phyloP scores from a whole-genome alignment of 2,888 invertebrate genomes.

The Hemistola chrysoprasaria region DNA sequence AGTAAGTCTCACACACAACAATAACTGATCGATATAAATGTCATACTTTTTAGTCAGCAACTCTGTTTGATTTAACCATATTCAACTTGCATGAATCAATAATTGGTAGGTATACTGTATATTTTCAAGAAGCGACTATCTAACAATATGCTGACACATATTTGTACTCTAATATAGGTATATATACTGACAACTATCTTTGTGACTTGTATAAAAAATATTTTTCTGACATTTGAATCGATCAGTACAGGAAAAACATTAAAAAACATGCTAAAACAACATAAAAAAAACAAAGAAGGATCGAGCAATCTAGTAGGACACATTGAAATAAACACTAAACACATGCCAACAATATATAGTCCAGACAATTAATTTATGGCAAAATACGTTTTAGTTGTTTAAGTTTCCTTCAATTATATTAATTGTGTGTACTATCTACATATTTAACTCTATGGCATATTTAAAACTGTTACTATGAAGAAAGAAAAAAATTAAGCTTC shows the following conservation, averaged over 20 bases:
- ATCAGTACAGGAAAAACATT: slow-evolving; percentile 58
- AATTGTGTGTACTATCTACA: slow-evolving; percentile 34
- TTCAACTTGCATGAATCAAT: too few species aligned
- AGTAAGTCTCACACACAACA: slow-evolving; percentile 70
- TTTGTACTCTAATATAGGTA: too few species aligned
- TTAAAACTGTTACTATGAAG: slow-evolving; percentile 67
- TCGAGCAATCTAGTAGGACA: slow-evolving; percentile 69
- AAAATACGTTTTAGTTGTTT: background rate
- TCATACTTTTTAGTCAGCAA: slow-evolving; percentile 6
- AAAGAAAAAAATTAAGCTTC: slow-evolving; percentile 61
- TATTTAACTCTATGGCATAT: slow-evolving; percentile 36
- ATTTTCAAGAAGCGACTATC: too few species aligned
- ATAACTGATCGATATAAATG: slow-evolving; percentile 46
- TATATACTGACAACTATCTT: too few species aligned
- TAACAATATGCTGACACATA: too few species aligned
- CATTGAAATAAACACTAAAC: slow-evolving; percentile 58
- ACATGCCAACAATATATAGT: slow-evolving; percentile 62
- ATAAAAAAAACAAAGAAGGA: slow-evolving; percentile 55
- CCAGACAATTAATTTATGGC: slow-evolving; percentile 30
- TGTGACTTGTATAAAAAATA: slow-evolving; percentile 6
- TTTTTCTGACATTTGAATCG: slow-evolving; percentile 39
- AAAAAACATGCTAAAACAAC: slow-evolving; percentile 65
- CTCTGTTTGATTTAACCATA: too few species aligned
- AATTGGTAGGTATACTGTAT: too few species aligned
- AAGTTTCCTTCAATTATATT: slow-evolving; percentile 25